A percentile compares a stretch with the other conserved stretches of the same genome.
Evolutionary conservation across 2,113 vertebrate species (phyloP).

Genomic region (Pampusana beccarii): DNA sequence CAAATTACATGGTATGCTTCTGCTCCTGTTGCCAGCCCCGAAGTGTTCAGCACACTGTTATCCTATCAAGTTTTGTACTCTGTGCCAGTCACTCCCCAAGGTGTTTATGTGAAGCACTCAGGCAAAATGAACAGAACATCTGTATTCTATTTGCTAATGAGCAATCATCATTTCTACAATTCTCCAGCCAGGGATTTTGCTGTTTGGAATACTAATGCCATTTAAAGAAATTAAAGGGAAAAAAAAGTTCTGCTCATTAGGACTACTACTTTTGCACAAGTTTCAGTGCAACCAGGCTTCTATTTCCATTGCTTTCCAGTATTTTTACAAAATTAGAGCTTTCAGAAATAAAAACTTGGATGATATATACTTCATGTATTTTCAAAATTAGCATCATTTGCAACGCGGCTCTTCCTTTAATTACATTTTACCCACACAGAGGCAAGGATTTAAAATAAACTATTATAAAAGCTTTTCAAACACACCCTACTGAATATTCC

Average conservation of each 20-base stretch:
- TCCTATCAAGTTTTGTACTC: slow-evolving; percentile 48
- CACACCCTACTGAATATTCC: background rate
- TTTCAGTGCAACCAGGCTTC: background rate
- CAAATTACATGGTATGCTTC: slow-evolving; percentile 11
- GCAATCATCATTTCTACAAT: slow-evolving; percentile 78
- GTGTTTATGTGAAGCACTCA: slow-evolving; percentile 71
- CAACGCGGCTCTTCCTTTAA: slow-evolving; percentile 16
- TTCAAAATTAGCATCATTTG: background rate
- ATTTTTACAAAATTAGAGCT: slow-evolving; percentile 27
- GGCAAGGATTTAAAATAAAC: background rate
- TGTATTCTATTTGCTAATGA: slow-evolving; percentile 82
- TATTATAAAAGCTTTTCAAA: slow-evolving; percentile 10
- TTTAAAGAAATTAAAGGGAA: slow-evolving; percentile 32
- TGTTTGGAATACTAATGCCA: slow-evolving; percentile 77
- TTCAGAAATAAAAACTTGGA: slow-evolving; percentile 28
- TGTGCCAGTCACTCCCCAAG: slow-evolving; percentile 66
- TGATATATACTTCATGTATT: background rate
- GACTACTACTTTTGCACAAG: background rate
- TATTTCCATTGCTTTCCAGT: background rate
- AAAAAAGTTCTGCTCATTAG: slow-evolving; percentile 40
- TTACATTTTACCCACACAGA: background rate
- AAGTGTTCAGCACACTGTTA: slow-evolving; percentile 7
- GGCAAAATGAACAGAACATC: slow-evolving; percentile 78
- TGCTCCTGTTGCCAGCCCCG: background rate
- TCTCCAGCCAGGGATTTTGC: slow-evolving; percentile 74